Evolutionary conservation across 2,888 invertebrate genomes (phyloP).

Genomic region (Punctoribates punctum): DNA sequence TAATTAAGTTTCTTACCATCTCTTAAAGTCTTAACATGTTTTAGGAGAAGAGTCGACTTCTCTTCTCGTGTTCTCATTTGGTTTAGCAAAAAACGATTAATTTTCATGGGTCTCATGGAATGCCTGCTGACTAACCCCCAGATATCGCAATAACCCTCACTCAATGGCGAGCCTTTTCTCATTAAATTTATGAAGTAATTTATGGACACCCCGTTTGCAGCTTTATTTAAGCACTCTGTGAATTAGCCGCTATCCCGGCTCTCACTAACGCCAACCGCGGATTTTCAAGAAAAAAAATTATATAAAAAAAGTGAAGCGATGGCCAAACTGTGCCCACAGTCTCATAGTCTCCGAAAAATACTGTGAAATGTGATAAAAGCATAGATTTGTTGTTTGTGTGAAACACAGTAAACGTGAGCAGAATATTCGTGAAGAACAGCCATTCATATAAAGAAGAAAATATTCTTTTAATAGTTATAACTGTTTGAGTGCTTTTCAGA

Average conservation of each 20-base stretch:
- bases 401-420: neutral
- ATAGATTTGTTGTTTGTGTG: neutral
- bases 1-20: slow-evolving; percentile 27
- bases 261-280: neutral
- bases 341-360: neutral
- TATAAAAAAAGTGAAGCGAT: neutral
- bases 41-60: neutral
- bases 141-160: slow-evolving; percentile 20
- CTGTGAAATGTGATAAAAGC: slow-evolving; percentile 7
- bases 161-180: slow-evolving; percentile 31
- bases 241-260: slow-evolving; percentile 1
- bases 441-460: neutral
- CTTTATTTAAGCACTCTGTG: neutral
- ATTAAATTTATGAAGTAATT: slow-evolving; percentile 26
- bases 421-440: neutral
- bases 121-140: slow-evolving; percentile 32
- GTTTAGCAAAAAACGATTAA: slow-evolving; percentile 33
- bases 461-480: slow-evolving; percentile 11
- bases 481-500: slow-evolving; percentile 10
- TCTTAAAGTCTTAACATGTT: neutral
- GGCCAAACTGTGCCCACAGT: neutral
- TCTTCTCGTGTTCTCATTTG: slow-evolving; percentile 17
- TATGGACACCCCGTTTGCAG: slow-evolving; percentile 36
- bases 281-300: neutral
- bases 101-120: slow-evolving; percentile 32